Evolutionary conservation across 2,797 vertebrate genomes (phyloP), one percentile per base, ranked within the genome.

Genomic region (Telmatherina bonti): DNA sequence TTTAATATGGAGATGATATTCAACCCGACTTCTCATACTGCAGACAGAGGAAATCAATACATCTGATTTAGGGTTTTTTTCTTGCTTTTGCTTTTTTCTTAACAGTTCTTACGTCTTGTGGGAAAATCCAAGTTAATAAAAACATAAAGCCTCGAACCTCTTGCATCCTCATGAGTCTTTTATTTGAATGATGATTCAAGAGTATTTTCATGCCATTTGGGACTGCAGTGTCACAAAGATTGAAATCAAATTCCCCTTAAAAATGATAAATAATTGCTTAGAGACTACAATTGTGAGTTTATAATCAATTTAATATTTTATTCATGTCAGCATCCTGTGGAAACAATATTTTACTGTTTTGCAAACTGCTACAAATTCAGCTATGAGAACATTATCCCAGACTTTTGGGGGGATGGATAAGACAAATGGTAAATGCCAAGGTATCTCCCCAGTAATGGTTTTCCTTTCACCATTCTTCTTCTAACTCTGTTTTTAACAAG

Each of bases 1-100:
- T 83, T 79, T 86, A 83, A 79, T 81, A 79, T 65, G 66, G 70
- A 51, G 57, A 62, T 74, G 72, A 85, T 69, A 81, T 73, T 81
- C 57, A 70, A 83, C 24, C 71, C 49, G 38, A 24, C 52, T 56
- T 18, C 70, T 67, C 30, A 62, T 49, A 68, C 13, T 31, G 29
- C 22, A 43, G 51, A 43, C 41, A 45, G 24, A 35, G 49, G 22
- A 79, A 60, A 62, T 63, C 22, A 41, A 59, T 62, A 33, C 12
- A 18, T 2, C 1, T 58, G 53, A 70, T 59, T n/a, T n/a, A n/a
- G n/a, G n/a, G n/a, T n/a, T n/a, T n/a, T n/a, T n/a, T n/a, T n/a
- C n/a, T n/a, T n/a, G n/a, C n/a, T n/a, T n/a, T n/a, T n/a, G n/a
- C n/a, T 36, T 18, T 11, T 57, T 74, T 57, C 33, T 18, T 11